Evolutionary conservation across 1,140 invertebrate genomes (phyloP).

Genomic region (Pogonognathellus flavescens): DNA sequence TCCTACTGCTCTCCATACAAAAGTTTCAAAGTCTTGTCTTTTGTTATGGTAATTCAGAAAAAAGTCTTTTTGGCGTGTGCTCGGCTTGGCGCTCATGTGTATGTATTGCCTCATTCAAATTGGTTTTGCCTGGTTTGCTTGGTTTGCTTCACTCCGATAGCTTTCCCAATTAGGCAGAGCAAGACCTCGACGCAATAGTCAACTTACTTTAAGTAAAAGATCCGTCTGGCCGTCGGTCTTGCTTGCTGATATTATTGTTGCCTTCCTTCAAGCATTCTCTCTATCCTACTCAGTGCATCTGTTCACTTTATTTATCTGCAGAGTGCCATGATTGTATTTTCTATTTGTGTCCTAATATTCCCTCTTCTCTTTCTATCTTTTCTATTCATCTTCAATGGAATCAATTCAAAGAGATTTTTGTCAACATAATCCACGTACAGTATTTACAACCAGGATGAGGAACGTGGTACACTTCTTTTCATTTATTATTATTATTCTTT

Average conservation of each 20-base stretch:
- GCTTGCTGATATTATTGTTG: background rate
- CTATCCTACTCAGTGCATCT: constrained; percentile 8
- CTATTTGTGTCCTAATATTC: constrained; percentile 17
- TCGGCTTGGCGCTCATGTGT: background rate
- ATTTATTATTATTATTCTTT: background rate
- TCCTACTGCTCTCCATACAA: constrained; percentile 46
- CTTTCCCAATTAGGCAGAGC: constrained; percentile 44
- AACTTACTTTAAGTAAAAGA: background rate
- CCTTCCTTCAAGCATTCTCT: constrained; percentile 20
- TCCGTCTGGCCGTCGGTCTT: too few species aligned
- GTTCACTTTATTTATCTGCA: constrained; percentile 42
- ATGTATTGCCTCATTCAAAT: constrained; percentile 29
- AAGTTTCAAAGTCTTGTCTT: constrained; percentile 41
- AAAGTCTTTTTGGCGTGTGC: constrained; percentile 49
- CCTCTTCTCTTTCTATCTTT: background rate
- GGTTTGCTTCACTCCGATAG: constrained; percentile 18
- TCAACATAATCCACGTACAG: constrained; percentile 25
- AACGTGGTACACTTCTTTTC: background rate
- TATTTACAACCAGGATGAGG: background rate
- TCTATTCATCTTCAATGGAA: constrained; percentile 31
- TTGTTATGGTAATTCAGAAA: constrained; percentile 39
- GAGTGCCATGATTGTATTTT: background rate
- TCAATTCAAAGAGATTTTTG: constrained; percentile 46
- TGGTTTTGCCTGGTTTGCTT: background rate
- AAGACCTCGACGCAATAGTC: constrained; percentile 16